phyloP scores from a whole-genome alignment of 2,113 vertebrate species.

The Eclectus roratus region DNA sequence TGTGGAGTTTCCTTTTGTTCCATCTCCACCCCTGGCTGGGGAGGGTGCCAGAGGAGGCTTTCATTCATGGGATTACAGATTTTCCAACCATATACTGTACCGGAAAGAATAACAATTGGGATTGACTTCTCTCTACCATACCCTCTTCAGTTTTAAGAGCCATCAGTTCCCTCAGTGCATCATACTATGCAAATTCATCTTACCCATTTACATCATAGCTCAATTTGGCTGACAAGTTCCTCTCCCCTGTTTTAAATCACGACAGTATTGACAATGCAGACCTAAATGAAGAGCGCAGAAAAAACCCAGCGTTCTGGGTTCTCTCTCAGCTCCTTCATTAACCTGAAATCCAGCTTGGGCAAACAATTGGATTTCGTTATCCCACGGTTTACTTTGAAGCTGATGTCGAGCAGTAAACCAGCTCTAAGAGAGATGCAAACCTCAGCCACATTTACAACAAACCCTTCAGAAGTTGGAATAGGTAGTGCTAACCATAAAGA shows the following conservation, averaged over 20 bases:
- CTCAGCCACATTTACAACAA: background rate
- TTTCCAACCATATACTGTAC: background rate
- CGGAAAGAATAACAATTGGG: background rate
- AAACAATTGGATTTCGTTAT: background rate
- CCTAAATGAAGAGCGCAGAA: background rate
- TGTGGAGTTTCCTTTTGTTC: conserved; percentile 56
- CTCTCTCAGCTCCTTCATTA: background rate
- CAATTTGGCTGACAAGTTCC: background rate
- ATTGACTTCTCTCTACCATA: background rate
- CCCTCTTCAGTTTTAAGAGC: background rate
- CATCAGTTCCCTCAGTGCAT: background rate
- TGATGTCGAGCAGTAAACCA: background rate
- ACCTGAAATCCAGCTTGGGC: background rate
- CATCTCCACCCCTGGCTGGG: conserved; percentile 1
- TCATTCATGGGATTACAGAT: conserved; percentile 37
- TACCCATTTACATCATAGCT: background rate
- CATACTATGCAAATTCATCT: background rate
- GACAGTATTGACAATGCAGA: background rate
- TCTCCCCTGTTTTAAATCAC: background rate
- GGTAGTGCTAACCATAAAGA: background rate
- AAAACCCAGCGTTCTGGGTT: background rate
- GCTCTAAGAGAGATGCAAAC: background rate
- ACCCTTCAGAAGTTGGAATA: background rate
- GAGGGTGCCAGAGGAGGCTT: conserved; percentile 2
- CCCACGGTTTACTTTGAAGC: background rate